phyloP scores from a whole-genome alignment of 2,113 vertebrate species.

The Ranitomeya imitator region DNA sequence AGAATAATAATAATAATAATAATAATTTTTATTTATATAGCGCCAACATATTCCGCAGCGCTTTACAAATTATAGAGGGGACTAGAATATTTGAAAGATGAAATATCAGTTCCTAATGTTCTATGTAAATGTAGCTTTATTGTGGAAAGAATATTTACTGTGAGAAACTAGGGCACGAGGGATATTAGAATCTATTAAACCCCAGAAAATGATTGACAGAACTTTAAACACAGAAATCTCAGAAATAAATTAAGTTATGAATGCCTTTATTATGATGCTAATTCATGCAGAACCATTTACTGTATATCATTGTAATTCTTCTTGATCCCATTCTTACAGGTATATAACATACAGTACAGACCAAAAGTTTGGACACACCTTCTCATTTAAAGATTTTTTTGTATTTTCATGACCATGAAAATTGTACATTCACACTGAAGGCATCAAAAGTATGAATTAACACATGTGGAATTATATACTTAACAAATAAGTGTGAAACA shows the following conservation, averaged over 20 bases:
- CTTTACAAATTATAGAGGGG: too few relatives aligned
- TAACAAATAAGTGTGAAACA: too few relatives aligned
- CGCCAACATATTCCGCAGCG: too few relatives aligned
- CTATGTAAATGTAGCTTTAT: background rate
- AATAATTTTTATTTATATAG: too few relatives aligned
- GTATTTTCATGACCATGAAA: too few relatives aligned
- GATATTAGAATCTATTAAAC: background rate
- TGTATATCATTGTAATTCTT: background rate
- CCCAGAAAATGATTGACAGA: background rate
- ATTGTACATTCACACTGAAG: too few relatives aligned
- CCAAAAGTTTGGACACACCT: too few relatives aligned
- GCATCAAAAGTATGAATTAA: too few relatives aligned
- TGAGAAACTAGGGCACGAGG: background rate
- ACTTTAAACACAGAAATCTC: background rate
- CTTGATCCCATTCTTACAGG: background rate
- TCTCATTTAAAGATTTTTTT: too few relatives aligned
- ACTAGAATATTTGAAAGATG: too few relatives aligned
- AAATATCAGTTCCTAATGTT: background rate
- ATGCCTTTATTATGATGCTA: constrained; percentile 1
- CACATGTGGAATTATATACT: too few relatives aligned
- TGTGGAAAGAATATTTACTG: background rate
- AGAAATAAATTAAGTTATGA: background rate
- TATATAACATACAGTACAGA: background rate
- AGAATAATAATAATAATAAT: too few relatives aligned
- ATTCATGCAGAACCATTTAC: background rate